Conservation (phyloP, 92 coral and sea anemone genomes). For the Virgularia gustaviana region DNA sequence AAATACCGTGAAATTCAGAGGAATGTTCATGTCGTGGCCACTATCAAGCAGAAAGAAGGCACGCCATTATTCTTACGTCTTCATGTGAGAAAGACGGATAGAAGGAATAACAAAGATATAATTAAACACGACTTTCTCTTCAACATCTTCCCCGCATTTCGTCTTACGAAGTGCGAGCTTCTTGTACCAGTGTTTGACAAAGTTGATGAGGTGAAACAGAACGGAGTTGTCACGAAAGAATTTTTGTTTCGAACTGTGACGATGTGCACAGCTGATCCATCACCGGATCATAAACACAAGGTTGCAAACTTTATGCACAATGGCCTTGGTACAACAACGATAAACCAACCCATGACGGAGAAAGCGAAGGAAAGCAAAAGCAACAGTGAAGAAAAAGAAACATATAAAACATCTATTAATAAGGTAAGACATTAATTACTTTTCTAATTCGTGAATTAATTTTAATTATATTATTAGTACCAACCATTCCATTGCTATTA, state of each 20-base stretch:
- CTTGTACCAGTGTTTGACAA: background rate
- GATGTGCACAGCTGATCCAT: background rate
- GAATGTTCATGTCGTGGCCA: background rate
- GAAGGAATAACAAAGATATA: background rate
- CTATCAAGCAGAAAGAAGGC: constrained; percentile 12
- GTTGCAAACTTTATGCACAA: background rate
- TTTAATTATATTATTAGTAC: no score
- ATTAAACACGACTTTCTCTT: background rate
- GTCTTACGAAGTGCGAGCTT: background rate
- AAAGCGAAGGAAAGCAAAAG: background rate
- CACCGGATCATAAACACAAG: background rate
- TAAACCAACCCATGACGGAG: background rate
- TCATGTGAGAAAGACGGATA: background rate
- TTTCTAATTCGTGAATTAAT: no score
- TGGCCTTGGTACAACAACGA: background rate
- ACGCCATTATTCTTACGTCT: constrained; percentile 1
- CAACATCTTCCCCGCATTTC: background rate
- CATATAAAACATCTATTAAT: background rate
- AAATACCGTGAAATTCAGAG: background rate
- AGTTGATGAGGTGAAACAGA: background rate
- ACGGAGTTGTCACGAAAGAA: background rate
- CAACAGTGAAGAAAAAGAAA: background rate
- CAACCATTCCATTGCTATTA: no score
- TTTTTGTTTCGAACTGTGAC: background rate
- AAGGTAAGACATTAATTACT: no score